Conservation (phyloP, 2,113 vertebrate species). For the Rhegmatorhina hoffmannsi region DNA sequence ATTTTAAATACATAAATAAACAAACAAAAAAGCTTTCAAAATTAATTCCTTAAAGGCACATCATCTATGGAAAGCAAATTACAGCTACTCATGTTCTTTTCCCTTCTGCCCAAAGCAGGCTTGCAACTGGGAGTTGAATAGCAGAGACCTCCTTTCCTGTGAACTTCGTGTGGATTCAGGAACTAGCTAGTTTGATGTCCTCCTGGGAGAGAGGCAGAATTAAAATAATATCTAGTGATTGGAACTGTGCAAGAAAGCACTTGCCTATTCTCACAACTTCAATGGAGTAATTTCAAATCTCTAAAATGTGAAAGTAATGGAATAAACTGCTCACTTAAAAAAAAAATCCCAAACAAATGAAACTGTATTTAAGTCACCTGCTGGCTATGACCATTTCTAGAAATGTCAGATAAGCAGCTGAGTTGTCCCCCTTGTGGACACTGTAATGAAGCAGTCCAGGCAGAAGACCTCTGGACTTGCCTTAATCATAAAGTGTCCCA, state of each 20-base stretch:
- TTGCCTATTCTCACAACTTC: neutral
- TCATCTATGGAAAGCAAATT: neutral
- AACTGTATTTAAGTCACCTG: neutral
- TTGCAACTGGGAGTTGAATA: neutral
- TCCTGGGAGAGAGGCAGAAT: neutral
- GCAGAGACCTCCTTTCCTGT: neutral
- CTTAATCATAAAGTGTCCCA: neutral
- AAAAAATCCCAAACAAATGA: neutral
- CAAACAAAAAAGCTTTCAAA: neutral
- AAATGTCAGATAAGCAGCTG: neutral
- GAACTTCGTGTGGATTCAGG: constrained; percentile 14
- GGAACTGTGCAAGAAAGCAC: neutral
- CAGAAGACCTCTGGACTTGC: neutral
- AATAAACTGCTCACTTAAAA: neutral
- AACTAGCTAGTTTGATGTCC: neutral
- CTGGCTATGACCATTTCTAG: neutral
- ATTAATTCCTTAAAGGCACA: neutral
- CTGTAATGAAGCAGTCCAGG: neutral
- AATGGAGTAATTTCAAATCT: neutral
- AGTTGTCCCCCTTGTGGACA: neutral
- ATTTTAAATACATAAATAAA: neutral
- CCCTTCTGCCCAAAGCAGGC: neutral
- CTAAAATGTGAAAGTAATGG: neutral
- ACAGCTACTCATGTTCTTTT: neutral
- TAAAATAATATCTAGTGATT: neutral